Evolutionary conservation across 2,113 vertebrate species (phyloP).

Genomic region (Planiliza haematocheilus): DNA sequence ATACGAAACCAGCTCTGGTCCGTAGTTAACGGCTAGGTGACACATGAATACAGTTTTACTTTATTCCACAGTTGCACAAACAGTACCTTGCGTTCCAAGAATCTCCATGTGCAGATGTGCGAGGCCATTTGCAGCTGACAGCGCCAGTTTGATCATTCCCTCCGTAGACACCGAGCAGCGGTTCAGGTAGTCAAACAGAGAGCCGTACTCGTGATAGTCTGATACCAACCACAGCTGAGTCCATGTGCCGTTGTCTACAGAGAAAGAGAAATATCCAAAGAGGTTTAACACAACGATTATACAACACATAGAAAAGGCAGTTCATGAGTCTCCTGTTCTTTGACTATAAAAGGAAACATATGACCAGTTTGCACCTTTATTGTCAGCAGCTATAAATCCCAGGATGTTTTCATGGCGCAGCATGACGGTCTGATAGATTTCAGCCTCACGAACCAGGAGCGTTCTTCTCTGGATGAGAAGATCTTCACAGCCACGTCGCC

Average conservation of each 20-base stretch:
- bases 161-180: constrained; percentile 93
- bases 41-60: constrained; percentile 1
- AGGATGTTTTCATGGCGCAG: constrained; percentile 96
- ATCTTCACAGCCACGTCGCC: constrained; percentile 98
- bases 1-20: too few species aligned
- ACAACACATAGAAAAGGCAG: too few species aligned
- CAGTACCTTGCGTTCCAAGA: constrained; percentile 96
- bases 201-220: constrained; percentile 95
- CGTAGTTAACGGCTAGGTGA: too few species aligned
- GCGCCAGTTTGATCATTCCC: constrained; percentile 94
- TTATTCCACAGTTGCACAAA: background rate
- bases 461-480: constrained; percentile 95
- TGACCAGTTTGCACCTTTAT: constrained; percentile 90
- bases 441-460: constrained; percentile 98
- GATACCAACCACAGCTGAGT: constrained; percentile 97
- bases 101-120: constrained; percentile 99
- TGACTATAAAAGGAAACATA: too few species aligned
- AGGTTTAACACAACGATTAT: background rate
- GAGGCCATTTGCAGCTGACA: constrained; percentile 94
- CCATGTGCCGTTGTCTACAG: constrained; percentile 98
- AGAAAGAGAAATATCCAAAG: constrained; percentile 9
- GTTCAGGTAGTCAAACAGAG: constrained; percentile 96
- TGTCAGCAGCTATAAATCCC: constrained; percentile 96
- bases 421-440: constrained; percentile 98
- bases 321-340: too few species aligned